A percentile compares a stretch with the other conserved stretches of the same genome.
Conservation (phyloP, 2,113 vertebrate species). For the Eptatretus burgeri region DNA sequence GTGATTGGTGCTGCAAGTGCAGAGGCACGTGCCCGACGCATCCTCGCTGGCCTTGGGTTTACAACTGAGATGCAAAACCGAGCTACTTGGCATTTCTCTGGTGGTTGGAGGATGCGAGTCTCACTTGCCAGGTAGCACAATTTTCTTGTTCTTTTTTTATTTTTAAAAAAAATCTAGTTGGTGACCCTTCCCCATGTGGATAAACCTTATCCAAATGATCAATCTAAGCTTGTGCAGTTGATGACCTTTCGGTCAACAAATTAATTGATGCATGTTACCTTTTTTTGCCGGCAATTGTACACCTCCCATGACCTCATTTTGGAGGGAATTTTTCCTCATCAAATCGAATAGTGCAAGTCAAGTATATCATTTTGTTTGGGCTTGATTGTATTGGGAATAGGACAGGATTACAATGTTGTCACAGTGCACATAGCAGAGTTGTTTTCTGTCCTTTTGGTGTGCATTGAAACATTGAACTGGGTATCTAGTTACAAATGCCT, state of each 20-base stretch:
- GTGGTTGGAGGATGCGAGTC: slow-evolving; percentile 75
- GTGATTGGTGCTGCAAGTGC: slow-evolving; percentile 43
- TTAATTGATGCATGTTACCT: too few species aligned
- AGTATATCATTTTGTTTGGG: too few species aligned
- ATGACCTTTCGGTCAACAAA: background rate
- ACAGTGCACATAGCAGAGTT: too few species aligned
- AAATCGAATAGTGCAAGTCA: too few species aligned
- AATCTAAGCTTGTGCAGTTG: background rate
- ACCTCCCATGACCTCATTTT: too few species aligned
- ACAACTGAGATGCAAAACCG: slow-evolving; percentile 67
- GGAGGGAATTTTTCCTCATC: too few species aligned
- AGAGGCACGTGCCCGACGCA: slow-evolving; percentile 48
- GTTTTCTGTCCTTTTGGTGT: background rate
- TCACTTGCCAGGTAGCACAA: slow-evolving; percentile 38
- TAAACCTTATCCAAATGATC: too few species aligned
- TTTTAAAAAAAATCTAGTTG: background rate
- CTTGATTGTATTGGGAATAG: too few species aligned
- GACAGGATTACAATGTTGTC: too few species aligned
- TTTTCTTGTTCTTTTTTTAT: background rate
- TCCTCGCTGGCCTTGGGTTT: slow-evolving; percentile 52
- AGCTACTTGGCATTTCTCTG: slow-evolving; percentile 54
- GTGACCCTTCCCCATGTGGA: background rate
- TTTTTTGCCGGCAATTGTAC: too few species aligned
- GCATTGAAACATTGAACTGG: too few species aligned
- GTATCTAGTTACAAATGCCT: too few species aligned